Evolutionary conservation across 92 coral and sea anemone species (phyloP).

Genomic region (Chrysogorgia sp.): DNA sequence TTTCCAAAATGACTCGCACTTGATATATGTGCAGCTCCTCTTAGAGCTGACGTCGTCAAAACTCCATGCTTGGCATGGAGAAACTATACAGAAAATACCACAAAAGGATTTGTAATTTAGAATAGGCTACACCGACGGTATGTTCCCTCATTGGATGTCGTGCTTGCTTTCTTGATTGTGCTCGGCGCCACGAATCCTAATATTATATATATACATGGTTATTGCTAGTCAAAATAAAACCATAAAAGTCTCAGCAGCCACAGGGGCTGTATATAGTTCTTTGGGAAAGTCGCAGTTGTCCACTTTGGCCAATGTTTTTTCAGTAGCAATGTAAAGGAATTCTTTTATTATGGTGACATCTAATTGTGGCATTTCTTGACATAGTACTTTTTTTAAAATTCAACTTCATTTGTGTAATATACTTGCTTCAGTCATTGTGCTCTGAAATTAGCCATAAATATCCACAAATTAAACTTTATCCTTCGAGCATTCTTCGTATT

Average conservation of each 20-base stretch:
- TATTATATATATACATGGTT: no score
- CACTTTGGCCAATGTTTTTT: neutral
- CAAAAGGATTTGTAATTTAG: conserved; percentile 6
- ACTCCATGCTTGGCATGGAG: neutral
- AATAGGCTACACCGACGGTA: neutral
- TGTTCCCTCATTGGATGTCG: neutral
- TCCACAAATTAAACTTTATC: neutral
- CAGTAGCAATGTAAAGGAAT: neutral
- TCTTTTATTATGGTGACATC: neutral
- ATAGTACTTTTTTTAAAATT: neutral
- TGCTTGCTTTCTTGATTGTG: neutral
- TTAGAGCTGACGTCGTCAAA: neutral
- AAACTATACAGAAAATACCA: neutral
- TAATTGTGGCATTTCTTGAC: neutral
- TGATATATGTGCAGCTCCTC: neutral
- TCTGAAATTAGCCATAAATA: neutral
- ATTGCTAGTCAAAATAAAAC: no score
- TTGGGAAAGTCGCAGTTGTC: neutral
- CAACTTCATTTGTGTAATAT: neutral
- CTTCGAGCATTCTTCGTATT: neutral
- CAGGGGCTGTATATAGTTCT: neutral
- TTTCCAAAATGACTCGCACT: neutral
- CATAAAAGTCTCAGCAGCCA: no score
- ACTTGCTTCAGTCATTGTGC: neutral
- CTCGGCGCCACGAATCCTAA: no score